A percentile compares a stretch with the other conserved stretches of the same genome.
These are phyloP conservation scores for Pristionchus fissidentatus DNA, from an alignment of 2,888 invertebrate species.

Conservation along the genomic window DNA sequence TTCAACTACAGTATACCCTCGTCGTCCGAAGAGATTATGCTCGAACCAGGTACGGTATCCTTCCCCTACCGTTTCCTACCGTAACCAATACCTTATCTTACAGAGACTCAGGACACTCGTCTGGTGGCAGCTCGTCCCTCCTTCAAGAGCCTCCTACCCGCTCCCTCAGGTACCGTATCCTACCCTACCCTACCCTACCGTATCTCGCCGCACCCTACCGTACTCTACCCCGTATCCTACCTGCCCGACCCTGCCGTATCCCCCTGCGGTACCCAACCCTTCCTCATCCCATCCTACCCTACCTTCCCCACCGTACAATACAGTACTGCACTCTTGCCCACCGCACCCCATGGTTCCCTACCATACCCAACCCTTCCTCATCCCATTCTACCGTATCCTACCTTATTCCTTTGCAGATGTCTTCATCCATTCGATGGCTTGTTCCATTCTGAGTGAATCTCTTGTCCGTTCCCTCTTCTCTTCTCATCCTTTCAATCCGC, in stretches of 20 bases:
- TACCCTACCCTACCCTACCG: no score
- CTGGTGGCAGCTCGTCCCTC: not conserved
- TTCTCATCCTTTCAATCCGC: not conserved
- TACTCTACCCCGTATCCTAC: no score
- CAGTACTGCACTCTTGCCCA: not conserved
- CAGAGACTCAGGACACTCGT: not conserved
- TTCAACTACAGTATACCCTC: no score
- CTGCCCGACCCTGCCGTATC: no score
- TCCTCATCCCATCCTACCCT: not conserved
- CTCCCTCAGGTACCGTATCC: conserved; percentile 23
- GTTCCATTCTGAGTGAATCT: not conserved
- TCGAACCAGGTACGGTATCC: conserved; percentile 22
- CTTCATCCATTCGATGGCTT: not conserved
- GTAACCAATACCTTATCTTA: no score
- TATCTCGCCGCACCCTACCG: not conserved
- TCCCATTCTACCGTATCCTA: not conserved
- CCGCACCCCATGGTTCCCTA: not conserved
- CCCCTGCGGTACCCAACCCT: not conserved
- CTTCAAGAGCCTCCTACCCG: not conserved
- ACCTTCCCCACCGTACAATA: not conserved
- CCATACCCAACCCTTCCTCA: not conserved
- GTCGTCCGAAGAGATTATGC: not conserved
- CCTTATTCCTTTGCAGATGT: not conserved
- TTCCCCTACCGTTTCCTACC: not conserved
- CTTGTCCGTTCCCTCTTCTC: not conserved